Evolutionary conservation across 2,797 vertebrate genomes (phyloP), one percentile per base, ranked within the genome.

Genomic region (Myotis findleyi): DNA sequence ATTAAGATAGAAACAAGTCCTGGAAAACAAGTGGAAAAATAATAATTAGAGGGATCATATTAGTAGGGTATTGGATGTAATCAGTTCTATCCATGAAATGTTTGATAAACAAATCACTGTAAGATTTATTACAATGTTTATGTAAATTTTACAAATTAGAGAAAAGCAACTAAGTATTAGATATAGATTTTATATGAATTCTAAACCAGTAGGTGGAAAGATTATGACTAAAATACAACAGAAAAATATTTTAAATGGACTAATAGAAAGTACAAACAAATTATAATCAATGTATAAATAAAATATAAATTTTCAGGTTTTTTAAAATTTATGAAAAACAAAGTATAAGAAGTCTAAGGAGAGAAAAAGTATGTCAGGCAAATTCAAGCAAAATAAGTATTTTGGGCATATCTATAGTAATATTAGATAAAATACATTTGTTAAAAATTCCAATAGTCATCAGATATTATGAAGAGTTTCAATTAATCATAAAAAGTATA

Each of bases 301-400:
- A 87, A 53, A 47, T 49, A 76, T 6, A 83, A 55, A 53, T 44
- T 71, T 3, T 71, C 41, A 62, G 17, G 17, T 6, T 77, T 11
- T 62, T 72, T 13, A 6, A 57, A 91, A 75, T 30, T 25, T 25
- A 51, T n/a, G 71, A 4, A 57, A 13, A 83, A 64, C 3, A 38
- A 73, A 71, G 21, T 21, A 57, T 72, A 36, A 7, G 14, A 68
- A 76, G 6, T 68, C 59, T 57, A 80, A 64, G 30, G 53, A 51
- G 25, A 69, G 5, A 69, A 76, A 95, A 81, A 71, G 8, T 55
- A 91, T 12, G 55, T 2, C 7, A 86, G 27, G 27, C 9, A 51
- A 91, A 69, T 59, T 82, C 17, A 75, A 95, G 20, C 33, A 59
- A 87, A 87, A 91, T 38, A 80, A 87, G 64, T 51, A 49, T 13